phyloP scores from a whole-genome alignment of 2,113 vertebrate genomes.

The Malurus melanocephalus region DNA sequence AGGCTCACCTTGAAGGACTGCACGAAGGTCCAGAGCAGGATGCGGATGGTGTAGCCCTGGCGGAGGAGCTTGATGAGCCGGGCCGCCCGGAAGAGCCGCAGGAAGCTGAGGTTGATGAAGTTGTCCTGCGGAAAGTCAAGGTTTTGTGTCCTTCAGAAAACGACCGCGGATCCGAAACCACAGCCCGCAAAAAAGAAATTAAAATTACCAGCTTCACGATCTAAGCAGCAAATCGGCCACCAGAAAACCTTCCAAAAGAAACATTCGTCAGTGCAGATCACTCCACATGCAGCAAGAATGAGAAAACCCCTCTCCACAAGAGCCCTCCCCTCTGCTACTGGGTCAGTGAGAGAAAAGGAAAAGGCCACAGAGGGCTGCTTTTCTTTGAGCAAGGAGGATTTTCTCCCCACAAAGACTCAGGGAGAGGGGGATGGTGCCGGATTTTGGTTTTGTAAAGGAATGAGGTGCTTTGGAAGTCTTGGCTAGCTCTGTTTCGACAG shows the following conservation, averaged over 20 bases:
- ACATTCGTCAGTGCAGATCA: conserved; percentile 63
- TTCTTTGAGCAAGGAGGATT: conserved; percentile 9
- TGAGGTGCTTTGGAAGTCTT: not conserved
- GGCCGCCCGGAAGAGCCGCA: conserved; percentile 90
- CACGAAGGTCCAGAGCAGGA: conserved; percentile 95
- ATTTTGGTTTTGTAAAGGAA: not conserved
- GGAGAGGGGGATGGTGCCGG: not conserved
- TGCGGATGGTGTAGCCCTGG: conserved; percentile 96
- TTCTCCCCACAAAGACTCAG: not conserved
- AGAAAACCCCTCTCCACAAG: conserved; percentile 58
- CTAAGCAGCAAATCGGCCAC: conserved; percentile 70
- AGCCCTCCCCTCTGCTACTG: conserved; percentile 54
- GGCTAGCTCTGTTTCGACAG: not conserved
- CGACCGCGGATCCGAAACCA: conserved; percentile 34
- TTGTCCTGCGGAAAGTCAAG: conserved; percentile 80
- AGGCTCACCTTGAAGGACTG: conserved; percentile 93
- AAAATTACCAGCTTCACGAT: conserved; percentile 63
- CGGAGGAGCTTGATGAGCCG: conserved; percentile 93
- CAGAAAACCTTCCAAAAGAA: conserved; percentile 69
- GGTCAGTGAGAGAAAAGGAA: conserved; percentile 28
- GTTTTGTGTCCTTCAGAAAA: conserved; percentile 49
- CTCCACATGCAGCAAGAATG: conserved; percentile 68
- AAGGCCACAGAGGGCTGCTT: conserved; percentile 1
- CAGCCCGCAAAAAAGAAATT: conserved; percentile 66
- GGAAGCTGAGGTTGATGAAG: conserved; percentile 94